These are phyloP conservation scores for Thermophis baileyi DNA, from an alignment of 2,113 vertebrate species.

Conservation along the genomic window DNA sequence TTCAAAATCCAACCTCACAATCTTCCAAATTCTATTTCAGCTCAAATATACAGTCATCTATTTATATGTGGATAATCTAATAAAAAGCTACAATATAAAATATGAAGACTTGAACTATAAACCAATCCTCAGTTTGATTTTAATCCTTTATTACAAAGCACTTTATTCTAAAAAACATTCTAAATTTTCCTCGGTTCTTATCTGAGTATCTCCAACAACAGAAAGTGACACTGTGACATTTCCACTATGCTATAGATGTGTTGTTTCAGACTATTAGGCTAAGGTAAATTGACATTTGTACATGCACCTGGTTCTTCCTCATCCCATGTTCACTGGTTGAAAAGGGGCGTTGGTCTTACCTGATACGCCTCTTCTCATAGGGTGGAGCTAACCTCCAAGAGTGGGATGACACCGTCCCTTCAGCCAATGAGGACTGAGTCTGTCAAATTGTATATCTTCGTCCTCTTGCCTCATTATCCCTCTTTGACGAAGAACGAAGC, in stretches of 20 bases:
- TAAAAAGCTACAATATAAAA: not conserved
- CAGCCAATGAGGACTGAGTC: too few relatives aligned
- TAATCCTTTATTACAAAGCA: not conserved
- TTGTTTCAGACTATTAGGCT: conserved; percentile 12
- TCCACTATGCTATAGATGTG: rapidly evolving
- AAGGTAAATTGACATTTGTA: not conserved
- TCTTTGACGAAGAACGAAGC: too few relatives aligned
- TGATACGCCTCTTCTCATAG: too few relatives aligned
- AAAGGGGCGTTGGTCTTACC: too few relatives aligned
- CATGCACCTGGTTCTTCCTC: not conserved
- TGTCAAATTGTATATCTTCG: too few relatives aligned
- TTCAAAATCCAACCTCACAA: not conserved
- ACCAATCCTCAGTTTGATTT: not conserved
- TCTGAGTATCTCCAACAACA: not conserved
- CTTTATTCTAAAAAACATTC: not conserved
- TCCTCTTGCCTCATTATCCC: too few relatives aligned
- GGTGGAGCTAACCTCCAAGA: too few relatives aligned
- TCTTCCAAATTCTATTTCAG: not conserved
- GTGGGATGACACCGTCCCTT: too few relatives aligned
- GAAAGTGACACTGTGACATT: conserved; percentile 14
- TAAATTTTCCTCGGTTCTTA: not conserved
- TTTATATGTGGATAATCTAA: not conserved
- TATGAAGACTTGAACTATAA: not conserved
- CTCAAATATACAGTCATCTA: not conserved
- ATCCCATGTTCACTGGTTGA: not conserved